These are phyloP conservation scores for Marmota flaviventris DNA, from an alignment of 2,113 vertebrate genomes.

Conservation along the genomic window DNA sequence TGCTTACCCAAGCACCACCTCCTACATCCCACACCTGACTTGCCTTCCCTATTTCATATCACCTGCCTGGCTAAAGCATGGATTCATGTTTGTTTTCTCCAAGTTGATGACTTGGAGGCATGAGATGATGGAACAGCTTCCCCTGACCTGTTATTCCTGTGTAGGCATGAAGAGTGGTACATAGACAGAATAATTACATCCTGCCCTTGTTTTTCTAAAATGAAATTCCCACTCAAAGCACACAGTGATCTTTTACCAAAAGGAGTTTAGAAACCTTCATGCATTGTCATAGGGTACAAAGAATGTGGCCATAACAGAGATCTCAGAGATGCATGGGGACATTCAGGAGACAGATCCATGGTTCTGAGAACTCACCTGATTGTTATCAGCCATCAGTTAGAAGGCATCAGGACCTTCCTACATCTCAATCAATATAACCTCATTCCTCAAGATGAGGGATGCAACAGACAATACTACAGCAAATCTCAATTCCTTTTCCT, in stretches of 20 bases:
- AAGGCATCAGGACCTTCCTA: background rate
- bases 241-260: background rate
- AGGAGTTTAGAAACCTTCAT: background rate
- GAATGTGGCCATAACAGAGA: background rate
- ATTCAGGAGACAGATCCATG: too few species aligned
- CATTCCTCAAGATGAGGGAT: rapidly evolving
- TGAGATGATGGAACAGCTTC: background rate
- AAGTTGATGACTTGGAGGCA: background rate
- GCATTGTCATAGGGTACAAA: background rate
- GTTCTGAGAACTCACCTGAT: background rate
- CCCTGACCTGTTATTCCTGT: background rate
- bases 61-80: background rate
- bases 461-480: rapidly evolving
- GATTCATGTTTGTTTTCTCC: background rate
- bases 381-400: background rate
- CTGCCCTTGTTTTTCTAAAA: background rate
- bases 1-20: background rate
- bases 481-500: background rate
- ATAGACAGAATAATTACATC: background rate
- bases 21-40: background rate
- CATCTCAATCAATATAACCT: background rate
- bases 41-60: background rate
- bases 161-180: background rate
- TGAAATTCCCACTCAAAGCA: background rate
- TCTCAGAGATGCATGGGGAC: too few species aligned